Percentiles rank a stretch among this genome's conserved stretches.
phyloP scores from a whole-genome alignment of 37 sponge, comb jelly and placozoan genomes.

The Amphimedon queenslandica region DNA sequence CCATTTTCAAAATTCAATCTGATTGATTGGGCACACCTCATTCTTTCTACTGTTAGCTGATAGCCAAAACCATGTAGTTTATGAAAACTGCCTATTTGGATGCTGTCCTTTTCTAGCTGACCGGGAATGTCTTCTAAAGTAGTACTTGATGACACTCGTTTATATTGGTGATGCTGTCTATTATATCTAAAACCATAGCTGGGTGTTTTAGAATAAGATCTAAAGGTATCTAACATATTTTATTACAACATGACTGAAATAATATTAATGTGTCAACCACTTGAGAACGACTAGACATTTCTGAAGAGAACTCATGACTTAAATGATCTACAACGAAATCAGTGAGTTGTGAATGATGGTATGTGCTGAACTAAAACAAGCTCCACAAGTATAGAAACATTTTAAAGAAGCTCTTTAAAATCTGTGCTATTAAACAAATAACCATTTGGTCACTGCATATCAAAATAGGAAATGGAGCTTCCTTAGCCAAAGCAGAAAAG shows the following conservation, averaged over 20 bases:
- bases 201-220: neutral
- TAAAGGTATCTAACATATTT: neutral
- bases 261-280: neutral
- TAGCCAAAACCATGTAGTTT: neutral
- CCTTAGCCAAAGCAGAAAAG: neutral
- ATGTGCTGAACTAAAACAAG: neutral
- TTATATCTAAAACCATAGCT: neutral
- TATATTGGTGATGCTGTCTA: slow-evolving; percentile 9
- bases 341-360: neutral
- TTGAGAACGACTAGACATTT: neutral
- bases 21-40: neutral
- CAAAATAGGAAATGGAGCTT: neutral
- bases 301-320: neutral
- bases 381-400: neutral
- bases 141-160: neutral
- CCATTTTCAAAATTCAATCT: neutral
- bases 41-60: slow-evolving; percentile 21
- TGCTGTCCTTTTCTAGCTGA: neutral
- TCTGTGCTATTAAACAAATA: neutral
- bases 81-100: neutral
- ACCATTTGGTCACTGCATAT: neutral
- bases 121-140: neutral
- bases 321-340: neutral
- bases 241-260: neutral
- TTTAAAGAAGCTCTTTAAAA: neutral